A percentile compares a stretch with the other conserved stretches of the same genome.
Conservation (phyloP, 1,140 invertebrate species). For the Ceratina australensis region DNA sequence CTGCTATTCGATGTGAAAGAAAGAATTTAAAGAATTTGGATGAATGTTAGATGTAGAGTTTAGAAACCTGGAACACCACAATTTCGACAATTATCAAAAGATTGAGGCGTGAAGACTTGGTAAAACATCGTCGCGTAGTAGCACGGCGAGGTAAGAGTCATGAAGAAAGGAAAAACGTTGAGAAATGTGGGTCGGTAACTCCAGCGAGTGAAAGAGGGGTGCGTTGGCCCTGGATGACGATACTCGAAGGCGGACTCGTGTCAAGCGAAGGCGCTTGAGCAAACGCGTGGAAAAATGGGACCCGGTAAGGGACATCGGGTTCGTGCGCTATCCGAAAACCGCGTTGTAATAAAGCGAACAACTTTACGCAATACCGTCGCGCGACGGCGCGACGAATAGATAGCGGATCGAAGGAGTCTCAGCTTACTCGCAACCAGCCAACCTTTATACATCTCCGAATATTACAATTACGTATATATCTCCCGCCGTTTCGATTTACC, state of each 20-base stretch:
- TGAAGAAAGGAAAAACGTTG: background rate
- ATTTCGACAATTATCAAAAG: no score
- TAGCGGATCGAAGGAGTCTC: slow-evolving; percentile 33
- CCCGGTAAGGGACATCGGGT: background rate
- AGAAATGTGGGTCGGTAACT: slow-evolving; percentile 15
- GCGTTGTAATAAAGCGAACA: slow-evolving; percentile 27
- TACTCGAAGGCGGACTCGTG: background rate
- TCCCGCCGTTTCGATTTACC: no score
- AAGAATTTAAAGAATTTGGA: no score
- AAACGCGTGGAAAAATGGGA: background rate
- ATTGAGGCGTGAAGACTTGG: background rate
- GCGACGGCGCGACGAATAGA: background rate
- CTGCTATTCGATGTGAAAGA: no score
- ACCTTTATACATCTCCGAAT: background rate
- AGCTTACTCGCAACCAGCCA: slow-evolving; percentile 7
- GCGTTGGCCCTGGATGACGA: background rate
- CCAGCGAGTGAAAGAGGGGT: background rate
- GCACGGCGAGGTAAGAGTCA: background rate
- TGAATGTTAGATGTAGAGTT: no score
- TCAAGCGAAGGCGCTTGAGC: background rate
- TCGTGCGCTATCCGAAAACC: no score
- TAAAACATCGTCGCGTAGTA: background rate
- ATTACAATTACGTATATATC: no score
- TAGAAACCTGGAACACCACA: no score
- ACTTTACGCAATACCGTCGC: slow-evolving; percentile 33